Percentiles rank a stretch among this genome's conserved stretches.
Evolutionary conservation across 2,797 vertebrate species (phyloP).

Genomic region (Intellagama lesueurii): DNA sequence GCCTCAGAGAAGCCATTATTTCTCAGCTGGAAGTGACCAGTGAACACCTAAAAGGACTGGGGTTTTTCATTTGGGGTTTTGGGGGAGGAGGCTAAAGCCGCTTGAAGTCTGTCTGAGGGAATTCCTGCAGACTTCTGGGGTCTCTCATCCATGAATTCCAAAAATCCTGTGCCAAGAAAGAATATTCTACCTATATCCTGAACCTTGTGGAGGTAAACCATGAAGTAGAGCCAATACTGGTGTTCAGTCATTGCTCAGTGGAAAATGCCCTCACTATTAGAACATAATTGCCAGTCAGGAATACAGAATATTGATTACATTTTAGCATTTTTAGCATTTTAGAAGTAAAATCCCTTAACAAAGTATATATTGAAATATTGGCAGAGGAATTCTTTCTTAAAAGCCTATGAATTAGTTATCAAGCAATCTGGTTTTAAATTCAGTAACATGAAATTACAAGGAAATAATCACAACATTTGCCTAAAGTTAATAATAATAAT

Average conservation of each 20-base stretch:
- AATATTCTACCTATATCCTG: too few relatives aligned
- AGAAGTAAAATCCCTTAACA: neutral
- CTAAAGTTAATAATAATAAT: neutral
- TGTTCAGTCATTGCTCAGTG: neutral
- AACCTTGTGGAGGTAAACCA: neutral
- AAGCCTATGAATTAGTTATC: accelerated
- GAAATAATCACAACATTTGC: neutral
- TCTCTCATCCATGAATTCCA: too few relatives aligned
- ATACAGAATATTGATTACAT: accelerated
- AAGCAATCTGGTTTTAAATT: conserved; percentile 31
- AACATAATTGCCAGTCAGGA: accelerated
- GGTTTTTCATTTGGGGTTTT: too few relatives aligned
- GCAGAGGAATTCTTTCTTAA: conserved; percentile 4
- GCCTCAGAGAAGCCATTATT: neutral
- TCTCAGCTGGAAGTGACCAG: neutral
- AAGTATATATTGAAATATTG: neutral
- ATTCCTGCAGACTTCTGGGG: too few relatives aligned
- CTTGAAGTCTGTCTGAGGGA: too few relatives aligned
- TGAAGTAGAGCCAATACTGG: neutral
- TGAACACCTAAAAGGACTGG: too few relatives aligned
- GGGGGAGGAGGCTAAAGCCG: too few relatives aligned
- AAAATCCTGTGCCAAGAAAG: too few relatives aligned
- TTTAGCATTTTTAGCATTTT: neutral
- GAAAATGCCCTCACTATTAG: neutral
- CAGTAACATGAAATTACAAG: accelerated